A percentile compares a stretch with the other conserved stretches of the same genome.
phyloP scores from a whole-genome alignment of 1,140 invertebrate genomes.

The Drosophila pruinosa region DNA sequence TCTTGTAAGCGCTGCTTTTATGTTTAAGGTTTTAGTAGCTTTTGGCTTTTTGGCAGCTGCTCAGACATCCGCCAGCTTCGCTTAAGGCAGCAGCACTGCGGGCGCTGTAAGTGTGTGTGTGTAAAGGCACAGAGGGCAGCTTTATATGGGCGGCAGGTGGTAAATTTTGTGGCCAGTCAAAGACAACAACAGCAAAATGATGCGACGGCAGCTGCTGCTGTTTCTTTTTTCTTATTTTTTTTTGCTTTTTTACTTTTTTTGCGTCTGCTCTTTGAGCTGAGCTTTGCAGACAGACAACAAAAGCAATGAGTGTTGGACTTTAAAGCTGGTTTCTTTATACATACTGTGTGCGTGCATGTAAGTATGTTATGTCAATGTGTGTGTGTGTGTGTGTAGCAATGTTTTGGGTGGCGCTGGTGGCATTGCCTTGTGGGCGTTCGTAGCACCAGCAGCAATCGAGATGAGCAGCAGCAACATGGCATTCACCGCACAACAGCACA shows the following conservation, averaged over 20 bases:
- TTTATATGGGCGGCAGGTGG: constrained; percentile 79
- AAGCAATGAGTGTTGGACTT: constrained; percentile 62
- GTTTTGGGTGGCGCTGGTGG: constrained; percentile 52
- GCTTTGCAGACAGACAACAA: constrained; percentile 56
- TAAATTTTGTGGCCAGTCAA: constrained; percentile 70
- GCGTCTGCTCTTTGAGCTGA: constrained; percentile 62
- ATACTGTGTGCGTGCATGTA: not conserved
- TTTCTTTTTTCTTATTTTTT: constrained; percentile 24
- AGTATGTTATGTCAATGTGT: not conserved
- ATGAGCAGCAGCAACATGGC: constrained; percentile 15
- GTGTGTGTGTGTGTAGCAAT: constrained; percentile 32
- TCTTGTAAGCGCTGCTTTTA: constrained; percentile 13
- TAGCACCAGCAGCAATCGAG: constrained; percentile 6
- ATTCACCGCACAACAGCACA: constrained; percentile 30
- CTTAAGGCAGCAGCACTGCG: constrained; percentile 8
- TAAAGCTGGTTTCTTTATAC: constrained; percentile 60
- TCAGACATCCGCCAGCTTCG: constrained; percentile 25
- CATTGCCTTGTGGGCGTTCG: constrained; percentile 59
- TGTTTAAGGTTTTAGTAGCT: not conserved
- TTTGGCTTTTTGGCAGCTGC: constrained; percentile 52
- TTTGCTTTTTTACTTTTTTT: constrained; percentile 48
- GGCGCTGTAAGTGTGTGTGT: constrained; percentile 14
- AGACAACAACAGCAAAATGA: constrained; percentile 27
- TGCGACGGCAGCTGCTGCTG: constrained; percentile 54
- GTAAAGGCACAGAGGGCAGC: constrained; percentile 59